Conservation (phyloP, 2,888 invertebrate genomes). For the Chydorus sphaericus region DNA sequence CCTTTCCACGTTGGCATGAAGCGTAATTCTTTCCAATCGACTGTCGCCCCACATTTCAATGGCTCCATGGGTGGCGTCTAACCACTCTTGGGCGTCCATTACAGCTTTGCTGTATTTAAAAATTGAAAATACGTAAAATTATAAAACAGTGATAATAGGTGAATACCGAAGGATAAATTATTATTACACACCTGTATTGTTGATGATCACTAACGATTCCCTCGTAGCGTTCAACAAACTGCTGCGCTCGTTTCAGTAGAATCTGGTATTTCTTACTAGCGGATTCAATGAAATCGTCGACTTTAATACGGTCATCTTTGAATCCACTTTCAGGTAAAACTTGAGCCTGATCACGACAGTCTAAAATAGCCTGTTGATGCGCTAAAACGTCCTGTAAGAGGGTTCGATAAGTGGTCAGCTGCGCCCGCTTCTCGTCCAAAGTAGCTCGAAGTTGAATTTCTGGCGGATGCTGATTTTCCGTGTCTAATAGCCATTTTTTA, state of each 20-base stretch:
- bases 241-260: constrained; percentile 51
- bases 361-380: constrained; percentile 70
- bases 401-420: constrained; percentile 65
- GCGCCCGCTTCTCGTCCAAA: constrained; percentile 78
- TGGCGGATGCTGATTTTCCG: constrained; percentile 56
- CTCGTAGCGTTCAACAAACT: constrained; percentile 71
- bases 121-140: too few relatives aligned
- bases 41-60: constrained; percentile 67
- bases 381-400: constrained; percentile 66
- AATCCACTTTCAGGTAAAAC: constrained; percentile 57
- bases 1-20: constrained; percentile 74
- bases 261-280: constrained; percentile 56
- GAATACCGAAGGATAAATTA: too few relatives aligned
- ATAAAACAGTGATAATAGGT: too few relatives aligned
- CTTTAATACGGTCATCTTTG: constrained; percentile 36
- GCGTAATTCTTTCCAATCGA: constrained; percentile 64
- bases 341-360: constrained; percentile 62
- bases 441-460: constrained; percentile 71
- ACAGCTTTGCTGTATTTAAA: constrained; percentile 75
- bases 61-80: constrained; percentile 66
- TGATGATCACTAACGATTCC: constrained; percentile 77
- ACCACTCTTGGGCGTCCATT: constrained; percentile 72
- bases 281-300: constrained; percentile 50
- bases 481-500: constrained; percentile 58
- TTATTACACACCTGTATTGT: too few relatives aligned